Evolutionary conservation across 53 echinoderm and acorn worm genomes (phyloP).

Genomic region (Holothuria leucospilota): DNA sequence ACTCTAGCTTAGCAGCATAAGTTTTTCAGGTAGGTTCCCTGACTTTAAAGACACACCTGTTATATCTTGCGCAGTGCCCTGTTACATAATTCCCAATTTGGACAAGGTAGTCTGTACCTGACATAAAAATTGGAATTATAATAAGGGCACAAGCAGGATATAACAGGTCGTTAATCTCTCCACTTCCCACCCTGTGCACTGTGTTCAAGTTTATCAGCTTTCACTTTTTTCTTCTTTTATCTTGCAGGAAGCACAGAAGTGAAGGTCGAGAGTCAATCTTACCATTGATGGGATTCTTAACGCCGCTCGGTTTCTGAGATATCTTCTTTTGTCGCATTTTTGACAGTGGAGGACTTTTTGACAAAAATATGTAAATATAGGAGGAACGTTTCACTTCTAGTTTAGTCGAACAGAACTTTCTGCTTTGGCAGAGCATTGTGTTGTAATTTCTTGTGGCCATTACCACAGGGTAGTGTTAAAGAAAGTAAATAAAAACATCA

Average conservation of each 20-base stretch:
- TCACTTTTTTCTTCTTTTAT: background rate
- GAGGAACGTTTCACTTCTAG: no score
- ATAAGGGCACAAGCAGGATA: conserved; percentile 16
- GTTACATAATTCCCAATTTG: background rate
- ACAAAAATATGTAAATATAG: no score
- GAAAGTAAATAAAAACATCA: no score
- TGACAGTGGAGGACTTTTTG: no score
- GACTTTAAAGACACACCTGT: conserved; percentile 15
- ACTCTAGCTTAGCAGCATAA: background rate
- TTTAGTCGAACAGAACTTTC: no score
- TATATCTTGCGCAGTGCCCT: conserved; percentile 27
- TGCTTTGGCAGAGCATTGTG: no score
- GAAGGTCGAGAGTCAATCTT: background rate
- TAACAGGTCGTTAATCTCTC: background rate
- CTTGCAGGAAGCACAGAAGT: background rate
- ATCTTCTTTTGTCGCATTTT: no score
- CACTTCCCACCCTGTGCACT: background rate
- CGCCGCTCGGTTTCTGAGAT: no score
- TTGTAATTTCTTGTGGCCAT: no score
- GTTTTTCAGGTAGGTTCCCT: background rate
- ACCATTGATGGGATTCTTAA: no score
- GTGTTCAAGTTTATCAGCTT: background rate
- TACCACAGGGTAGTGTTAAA: no score
- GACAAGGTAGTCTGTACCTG: conserved; percentile 33
- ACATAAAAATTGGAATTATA: conserved; percentile 44